A percentile compares a stretch with the other conserved stretches of the same genome.
phyloP scores from a whole-genome alignment of 2,888 invertebrate genomes.

The Theretra japonica region DNA sequence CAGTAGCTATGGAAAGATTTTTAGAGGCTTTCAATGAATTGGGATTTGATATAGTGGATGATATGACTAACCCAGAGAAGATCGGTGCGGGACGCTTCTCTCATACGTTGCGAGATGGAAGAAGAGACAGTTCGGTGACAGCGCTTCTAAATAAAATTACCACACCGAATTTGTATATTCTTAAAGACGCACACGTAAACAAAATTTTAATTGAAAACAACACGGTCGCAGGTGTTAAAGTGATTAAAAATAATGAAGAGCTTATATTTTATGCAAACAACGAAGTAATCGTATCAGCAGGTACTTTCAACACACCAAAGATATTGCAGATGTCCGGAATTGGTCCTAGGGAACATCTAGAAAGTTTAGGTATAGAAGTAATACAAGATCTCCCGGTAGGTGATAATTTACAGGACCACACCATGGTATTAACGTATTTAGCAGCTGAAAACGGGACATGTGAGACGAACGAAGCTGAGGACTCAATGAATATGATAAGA shows the following conservation, averaged over 20 bases:
- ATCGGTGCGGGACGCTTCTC: conserved; percentile 72
- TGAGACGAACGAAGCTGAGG: conserved; percentile 37
- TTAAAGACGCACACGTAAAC: conserved; percentile 60
- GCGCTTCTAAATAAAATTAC: conserved; percentile 59
- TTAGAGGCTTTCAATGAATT: conserved; percentile 65
- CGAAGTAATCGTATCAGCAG: conserved; percentile 70
- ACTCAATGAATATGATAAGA: conserved; percentile 58
- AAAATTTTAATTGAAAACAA: conserved; percentile 60
- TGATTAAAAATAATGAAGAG: conserved; percentile 45
- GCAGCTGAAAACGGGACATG: conserved; percentile 66
- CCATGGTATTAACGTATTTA: conserved; percentile 64
- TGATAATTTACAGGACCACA: conserved; percentile 69
- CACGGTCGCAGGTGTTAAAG: conserved; percentile 59
- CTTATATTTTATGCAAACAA: conserved; percentile 55
- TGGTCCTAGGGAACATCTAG: conserved; percentile 62
- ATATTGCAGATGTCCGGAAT: conserved; percentile 69
- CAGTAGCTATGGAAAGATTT: conserved; percentile 50
- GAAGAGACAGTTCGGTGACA: conserved; percentile 63
- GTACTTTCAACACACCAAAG: conserved; percentile 72
- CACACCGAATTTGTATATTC: conserved; percentile 55
- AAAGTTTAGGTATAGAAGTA: conserved; percentile 53
- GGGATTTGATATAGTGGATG: conserved; percentile 62
- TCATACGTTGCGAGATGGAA: conserved; percentile 65
- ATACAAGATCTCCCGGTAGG: conserved; percentile 68
- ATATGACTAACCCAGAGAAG: conserved; percentile 68